Evolutionary conservation across 2,797 vertebrate species (phyloP).

Genomic region (Enteromius anoplus): DNA sequence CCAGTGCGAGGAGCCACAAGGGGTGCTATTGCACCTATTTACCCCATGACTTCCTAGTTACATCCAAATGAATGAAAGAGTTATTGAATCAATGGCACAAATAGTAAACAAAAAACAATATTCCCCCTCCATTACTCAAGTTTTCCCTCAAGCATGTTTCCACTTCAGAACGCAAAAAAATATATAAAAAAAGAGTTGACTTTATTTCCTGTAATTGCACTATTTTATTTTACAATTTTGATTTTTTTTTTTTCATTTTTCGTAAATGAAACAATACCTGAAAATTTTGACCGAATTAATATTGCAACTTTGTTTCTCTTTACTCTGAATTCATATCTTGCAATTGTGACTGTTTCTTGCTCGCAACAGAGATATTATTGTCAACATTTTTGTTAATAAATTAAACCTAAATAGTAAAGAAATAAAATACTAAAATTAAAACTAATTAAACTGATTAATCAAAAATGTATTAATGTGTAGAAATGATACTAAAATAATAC

Average conservation of each 20-base stretch:
- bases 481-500: neutral
- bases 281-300: neutral
- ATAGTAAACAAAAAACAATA: neutral
- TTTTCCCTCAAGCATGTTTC: neutral
- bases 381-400: neutral
- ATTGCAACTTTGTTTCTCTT: neutral
- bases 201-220: neutral
- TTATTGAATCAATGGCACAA: neutral
- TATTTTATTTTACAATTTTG: neutral
- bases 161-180: neutral
- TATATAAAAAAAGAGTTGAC: too few relatives aligned
- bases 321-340: neutral
- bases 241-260: neutral
- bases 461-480: neutral
- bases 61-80: neutral
- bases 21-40: constrained; percentile 1
- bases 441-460: neutral
- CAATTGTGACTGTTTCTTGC: neutral
- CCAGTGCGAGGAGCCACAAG: neutral
- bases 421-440: neutral
- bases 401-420: neutral
- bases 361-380: neutral
- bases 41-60: neutral
- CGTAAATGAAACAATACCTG: neutral
- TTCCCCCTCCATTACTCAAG: neutral